Evolutionary conservation across 2,113 vertebrate genomes (phyloP).

Genomic region (Nothocercus julius): DNA sequence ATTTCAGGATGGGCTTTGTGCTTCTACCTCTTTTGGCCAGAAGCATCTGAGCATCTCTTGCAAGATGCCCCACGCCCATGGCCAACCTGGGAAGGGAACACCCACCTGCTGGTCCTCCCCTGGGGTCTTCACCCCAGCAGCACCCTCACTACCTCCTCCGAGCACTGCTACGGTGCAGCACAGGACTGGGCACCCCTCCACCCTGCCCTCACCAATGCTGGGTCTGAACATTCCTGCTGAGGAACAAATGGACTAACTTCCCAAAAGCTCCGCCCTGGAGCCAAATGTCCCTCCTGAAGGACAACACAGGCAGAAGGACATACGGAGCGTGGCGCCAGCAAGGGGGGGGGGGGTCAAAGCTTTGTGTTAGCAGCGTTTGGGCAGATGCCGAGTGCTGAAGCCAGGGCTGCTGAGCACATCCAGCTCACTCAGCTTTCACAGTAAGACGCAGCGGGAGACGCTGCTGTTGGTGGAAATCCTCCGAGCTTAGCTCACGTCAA

Average conservation of each 20-base stretch:
- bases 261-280: not conserved
- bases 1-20: not conserved
- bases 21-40: not conserved
- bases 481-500: not conserved
- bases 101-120: no score
- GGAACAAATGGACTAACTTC: not conserved
- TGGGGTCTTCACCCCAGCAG: no score
- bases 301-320: not conserved
- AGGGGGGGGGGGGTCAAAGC: not conserved
- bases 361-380: not conserved
- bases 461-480: not conserved
- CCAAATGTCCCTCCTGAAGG: not conserved
- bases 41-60: not conserved
- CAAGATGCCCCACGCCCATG: not conserved
- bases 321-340: no score
- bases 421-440: not conserved
- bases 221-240: not conserved
- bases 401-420: not conserved
- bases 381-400: not conserved
- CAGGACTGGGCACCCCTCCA: not conserved
- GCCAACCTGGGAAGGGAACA: not conserved
- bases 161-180: no score
- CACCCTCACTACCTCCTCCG: no score
- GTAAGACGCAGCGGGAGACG: not conserved
- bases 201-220: not conserved